Conservation (phyloP, 1,140 invertebrate species). For the Diprion similis region DNA sequence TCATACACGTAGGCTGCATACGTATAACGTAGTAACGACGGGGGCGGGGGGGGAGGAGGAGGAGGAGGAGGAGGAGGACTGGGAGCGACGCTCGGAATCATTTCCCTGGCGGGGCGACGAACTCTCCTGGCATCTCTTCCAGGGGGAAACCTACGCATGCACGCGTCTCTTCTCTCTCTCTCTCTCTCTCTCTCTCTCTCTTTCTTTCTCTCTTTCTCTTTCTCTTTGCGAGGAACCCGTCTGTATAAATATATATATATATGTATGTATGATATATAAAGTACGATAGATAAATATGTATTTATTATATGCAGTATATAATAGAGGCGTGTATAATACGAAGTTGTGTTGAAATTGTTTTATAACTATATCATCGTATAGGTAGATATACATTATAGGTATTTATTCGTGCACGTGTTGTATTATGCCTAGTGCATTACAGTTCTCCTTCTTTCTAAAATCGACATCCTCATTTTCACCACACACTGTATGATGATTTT, state of each 20-base stretch:
- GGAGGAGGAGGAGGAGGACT: not conserved
- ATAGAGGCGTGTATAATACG: not conserved
- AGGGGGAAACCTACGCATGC: not conserved
- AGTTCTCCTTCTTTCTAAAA: too few relatives aligned
- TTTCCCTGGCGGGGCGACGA: slow-evolving; percentile 6
- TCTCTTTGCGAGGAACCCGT: slow-evolving; percentile 11
- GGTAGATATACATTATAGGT: too few relatives aligned
- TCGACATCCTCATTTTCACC: too few relatives aligned
- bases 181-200: slow-evolving; percentile 12
- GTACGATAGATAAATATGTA: not conserved
- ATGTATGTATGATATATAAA: not conserved
- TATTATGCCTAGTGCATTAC: too few relatives aligned
- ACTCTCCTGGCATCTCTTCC: slow-evolving; percentile 3
- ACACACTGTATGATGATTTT: too few relatives aligned
- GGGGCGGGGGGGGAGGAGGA: too few relatives aligned
- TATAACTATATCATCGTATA: not conserved
- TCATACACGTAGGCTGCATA: too few relatives aligned
- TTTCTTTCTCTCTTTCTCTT: not conserved
- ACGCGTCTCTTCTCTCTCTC: not conserved
- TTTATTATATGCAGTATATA: not conserved
- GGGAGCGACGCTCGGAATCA: slow-evolving; percentile 6
- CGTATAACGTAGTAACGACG: not conserved
- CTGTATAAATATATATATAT: not conserved
- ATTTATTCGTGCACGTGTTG: too few relatives aligned
- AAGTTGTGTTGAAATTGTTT: not conserved